These are phyloP conservation scores for Neolamprologus longior DNA, from an alignment of 2,113 vertebrate genomes.

Conservation along the genomic window DNA sequence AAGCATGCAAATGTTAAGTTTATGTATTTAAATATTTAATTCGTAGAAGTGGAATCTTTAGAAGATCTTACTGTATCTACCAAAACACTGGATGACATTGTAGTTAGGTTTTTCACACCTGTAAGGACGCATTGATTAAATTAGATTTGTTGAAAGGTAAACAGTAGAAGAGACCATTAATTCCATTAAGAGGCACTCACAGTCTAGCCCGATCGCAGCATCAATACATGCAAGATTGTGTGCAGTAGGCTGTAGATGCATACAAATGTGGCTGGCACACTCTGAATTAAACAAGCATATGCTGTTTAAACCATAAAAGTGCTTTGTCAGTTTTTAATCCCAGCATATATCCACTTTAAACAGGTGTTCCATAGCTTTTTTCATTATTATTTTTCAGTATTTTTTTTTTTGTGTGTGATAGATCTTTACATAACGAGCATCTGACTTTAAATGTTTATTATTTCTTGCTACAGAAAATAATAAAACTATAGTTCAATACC, in stretches of 20 bases:
- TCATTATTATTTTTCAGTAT: not conserved
- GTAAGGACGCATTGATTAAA: not conserved
- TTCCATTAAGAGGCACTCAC: not conserved
- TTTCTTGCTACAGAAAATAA: not conserved
- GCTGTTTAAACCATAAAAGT: not conserved
- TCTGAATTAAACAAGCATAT: not conserved
- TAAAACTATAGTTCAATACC: not conserved
- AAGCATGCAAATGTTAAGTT: not conserved
- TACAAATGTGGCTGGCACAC: not conserved
- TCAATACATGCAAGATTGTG: not conserved
- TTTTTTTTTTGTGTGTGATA: not conserved
- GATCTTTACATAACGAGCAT: not conserved
- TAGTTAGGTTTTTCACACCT: not conserved
- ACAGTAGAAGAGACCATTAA: not conserved
- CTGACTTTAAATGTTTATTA: not conserved
- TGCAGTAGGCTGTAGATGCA: not conserved
- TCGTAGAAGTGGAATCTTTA: not conserved
- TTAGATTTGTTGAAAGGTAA: not conserved
- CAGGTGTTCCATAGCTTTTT: accelerated
- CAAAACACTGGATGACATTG: not conserved
- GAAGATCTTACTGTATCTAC: not conserved
- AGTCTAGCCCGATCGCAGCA: not conserved
- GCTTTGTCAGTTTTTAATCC: not conserved
- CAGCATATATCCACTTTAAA: not conserved
- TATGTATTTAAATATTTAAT: not conserved